Evolutionary conservation across 2,888 invertebrate genomes (phyloP), one percentile per base, ranked within the genome.

Genomic region (Clusia tigrina): DNA sequence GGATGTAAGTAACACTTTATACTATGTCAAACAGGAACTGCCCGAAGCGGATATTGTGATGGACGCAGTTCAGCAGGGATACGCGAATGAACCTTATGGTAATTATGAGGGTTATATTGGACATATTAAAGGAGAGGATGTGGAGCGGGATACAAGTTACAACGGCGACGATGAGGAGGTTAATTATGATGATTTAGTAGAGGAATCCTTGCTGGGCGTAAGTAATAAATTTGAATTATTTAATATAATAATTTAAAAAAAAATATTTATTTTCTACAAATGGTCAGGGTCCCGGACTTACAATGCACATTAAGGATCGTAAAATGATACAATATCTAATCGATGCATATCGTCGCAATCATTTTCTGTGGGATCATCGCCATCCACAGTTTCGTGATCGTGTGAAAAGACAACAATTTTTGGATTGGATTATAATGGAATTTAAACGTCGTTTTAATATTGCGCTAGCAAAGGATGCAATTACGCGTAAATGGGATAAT

Each of bases 291-390:
- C 67, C 70, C 10, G 79, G 75, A 54, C 62, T 80, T 6, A 78
- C 80, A 2, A 77, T 78, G 74, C 80, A 80, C 60, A 80, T 80
- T 46, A 80, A 80, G 63, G 80, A 80, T 64, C 76, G 81, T 9
- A 79, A 79, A 67, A 80, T 80, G 80, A 80, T 80, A 61, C 74
- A 79, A 70, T 80, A 79, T 63, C 75, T 80, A 17, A 80, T 80
- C 55, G 77, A 79, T 32, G 74, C 80, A 10, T 80, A 80, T 67
- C 74, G 79, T 42, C 78, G 77, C n/a, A 80, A 80, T 66, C 74
- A 77, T 3, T 80, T 80, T 26, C 67, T 80, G 6, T 80, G 81
- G 81, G 80, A 80, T 67, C 80, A 80, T 64, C 78, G 75, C 56
- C 76, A 80, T 65, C 74, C 78, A 1, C 81, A 80, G 67, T 80